phyloP scores from a whole-genome alignment of 2,113 vertebrate species.

The Crotalus helleri region DNA sequence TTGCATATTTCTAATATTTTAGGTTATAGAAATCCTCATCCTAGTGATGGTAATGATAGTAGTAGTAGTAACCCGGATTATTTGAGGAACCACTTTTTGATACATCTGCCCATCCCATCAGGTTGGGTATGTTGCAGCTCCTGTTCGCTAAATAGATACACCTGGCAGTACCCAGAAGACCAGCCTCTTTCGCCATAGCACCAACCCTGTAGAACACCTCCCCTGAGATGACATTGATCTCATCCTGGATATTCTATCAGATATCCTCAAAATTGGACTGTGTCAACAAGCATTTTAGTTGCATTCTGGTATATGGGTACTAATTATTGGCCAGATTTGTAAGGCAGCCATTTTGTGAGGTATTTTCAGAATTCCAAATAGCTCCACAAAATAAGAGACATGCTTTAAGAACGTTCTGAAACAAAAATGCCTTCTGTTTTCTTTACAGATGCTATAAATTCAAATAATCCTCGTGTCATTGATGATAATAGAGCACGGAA shows the following conservation, averaged over 20 bases:
- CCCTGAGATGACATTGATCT: not conserved
- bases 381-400: not conserved
- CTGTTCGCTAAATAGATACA: not conserved
- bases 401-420: not conserved
- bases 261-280: not conserved
- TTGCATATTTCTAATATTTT: no score
- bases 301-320: not conserved
- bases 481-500: conserved; percentile 88
- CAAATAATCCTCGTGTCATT: conserved; percentile 89
- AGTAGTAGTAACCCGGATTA: not conserved
- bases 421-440: not conserved
- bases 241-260: not conserved
- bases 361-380: not conserved
- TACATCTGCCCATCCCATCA: not conserved
- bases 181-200: not conserved
- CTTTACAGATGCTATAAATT: conserved; percentile 88
- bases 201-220: not conserved
- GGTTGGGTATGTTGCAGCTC: not conserved
- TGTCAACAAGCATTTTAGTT: not conserved
- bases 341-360: not conserved
- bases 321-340: not conserved
- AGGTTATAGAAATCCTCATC: no score
- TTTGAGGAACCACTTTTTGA: not conserved
- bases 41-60: not conserved
- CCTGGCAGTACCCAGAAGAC: not conserved